A percentile compares a stretch with the other conserved stretches of the same genome.
Conservation (phyloP, 37 sponge, comb jelly and placozoan species). For the Agelas oroides region DNA sequence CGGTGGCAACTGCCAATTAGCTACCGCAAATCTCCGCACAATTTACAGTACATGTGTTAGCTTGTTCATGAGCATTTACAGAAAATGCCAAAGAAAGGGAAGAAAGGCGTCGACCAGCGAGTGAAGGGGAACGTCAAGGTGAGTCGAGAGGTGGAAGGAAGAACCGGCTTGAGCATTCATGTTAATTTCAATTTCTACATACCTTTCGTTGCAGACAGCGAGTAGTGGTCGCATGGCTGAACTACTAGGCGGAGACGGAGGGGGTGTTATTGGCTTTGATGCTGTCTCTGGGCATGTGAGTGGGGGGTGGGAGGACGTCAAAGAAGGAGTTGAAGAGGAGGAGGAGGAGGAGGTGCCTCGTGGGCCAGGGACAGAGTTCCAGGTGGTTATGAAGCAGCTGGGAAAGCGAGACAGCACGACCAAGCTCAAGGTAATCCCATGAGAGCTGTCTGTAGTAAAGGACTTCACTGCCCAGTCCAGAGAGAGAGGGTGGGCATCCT, state of each 20-base stretch:
- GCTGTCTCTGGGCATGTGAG: slow-evolving; percentile 34
- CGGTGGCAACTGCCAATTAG: too few relatives aligned
- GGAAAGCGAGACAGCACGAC: slow-evolving; percentile 74
- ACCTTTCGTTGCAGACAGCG: too few relatives aligned
- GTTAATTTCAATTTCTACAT: too few relatives aligned
- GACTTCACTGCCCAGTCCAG: too few relatives aligned
- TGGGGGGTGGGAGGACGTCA: neutral
- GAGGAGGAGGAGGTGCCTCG: slow-evolving; percentile 6
- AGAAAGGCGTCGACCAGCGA: slow-evolving; percentile 68
- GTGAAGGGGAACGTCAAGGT: slow-evolving; percentile 77
- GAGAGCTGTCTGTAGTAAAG: neutral
- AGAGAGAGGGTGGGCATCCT: too few relatives aligned
- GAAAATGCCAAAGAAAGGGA: slow-evolving; percentile 72
- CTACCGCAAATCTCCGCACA: too few relatives aligned
- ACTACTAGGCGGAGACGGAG: slow-evolving; percentile 28
- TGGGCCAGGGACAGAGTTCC: slow-evolving; percentile 28
- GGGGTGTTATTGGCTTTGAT: slow-evolving; percentile 72
- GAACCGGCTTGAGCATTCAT: too few relatives aligned
- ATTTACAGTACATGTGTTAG: too few relatives aligned
- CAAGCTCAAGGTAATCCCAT: slow-evolving; percentile 59
- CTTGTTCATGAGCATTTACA: too few relatives aligned
- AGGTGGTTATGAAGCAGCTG: slow-evolving; percentile 69
- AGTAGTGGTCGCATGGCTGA: slow-evolving; percentile 74
- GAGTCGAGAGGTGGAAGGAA: neutral
- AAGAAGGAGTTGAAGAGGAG: neutral